Conservation (phyloP, 2,797 vertebrate species). For the Trachops cirrhosus region DNA sequence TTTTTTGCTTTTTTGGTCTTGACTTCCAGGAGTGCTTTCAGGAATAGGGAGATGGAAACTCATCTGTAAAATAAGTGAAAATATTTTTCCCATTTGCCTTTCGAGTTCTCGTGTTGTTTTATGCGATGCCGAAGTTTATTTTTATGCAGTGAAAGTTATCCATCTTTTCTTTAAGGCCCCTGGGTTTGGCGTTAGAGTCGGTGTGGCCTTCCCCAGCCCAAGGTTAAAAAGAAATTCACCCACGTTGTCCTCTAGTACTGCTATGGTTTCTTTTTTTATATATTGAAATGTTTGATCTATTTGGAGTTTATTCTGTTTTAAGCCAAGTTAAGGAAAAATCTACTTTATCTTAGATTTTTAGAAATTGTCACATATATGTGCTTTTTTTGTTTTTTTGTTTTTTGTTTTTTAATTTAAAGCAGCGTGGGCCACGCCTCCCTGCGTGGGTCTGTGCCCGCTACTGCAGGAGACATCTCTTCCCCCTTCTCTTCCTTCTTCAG, state of each 20-base stretch:
- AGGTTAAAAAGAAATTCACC: not conserved
- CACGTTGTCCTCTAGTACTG: not conserved
- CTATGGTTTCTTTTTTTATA: not conserved
- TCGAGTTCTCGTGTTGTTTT: not conserved
- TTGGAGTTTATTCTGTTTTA: not conserved
- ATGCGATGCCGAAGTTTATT: not conserved
- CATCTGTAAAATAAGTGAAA: not conserved
- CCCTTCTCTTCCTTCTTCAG: constrained; percentile 53
- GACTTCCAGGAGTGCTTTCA: not conserved
- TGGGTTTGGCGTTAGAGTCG: not conserved
- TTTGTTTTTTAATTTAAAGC: not conserved
- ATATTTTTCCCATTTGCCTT: not conserved
- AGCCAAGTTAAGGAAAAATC: not conserved
- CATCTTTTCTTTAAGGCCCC: not conserved
- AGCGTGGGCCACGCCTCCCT: not conserved
- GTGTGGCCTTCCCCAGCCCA: not conserved
- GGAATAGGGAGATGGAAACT: not conserved
- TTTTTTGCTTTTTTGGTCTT: not conserved
- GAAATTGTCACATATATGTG: not conserved
- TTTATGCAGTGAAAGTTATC: not conserved
- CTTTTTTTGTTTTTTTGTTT: not conserved
- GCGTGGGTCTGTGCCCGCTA: not conserved
- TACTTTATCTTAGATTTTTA: constrained; percentile 12
- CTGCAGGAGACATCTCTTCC: not conserved
- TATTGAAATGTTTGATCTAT: constrained; percentile 6